phyloP scores from a whole-genome alignment of 1,140 invertebrate genomes.

The Tyrophagus putrescentiae region DNA sequence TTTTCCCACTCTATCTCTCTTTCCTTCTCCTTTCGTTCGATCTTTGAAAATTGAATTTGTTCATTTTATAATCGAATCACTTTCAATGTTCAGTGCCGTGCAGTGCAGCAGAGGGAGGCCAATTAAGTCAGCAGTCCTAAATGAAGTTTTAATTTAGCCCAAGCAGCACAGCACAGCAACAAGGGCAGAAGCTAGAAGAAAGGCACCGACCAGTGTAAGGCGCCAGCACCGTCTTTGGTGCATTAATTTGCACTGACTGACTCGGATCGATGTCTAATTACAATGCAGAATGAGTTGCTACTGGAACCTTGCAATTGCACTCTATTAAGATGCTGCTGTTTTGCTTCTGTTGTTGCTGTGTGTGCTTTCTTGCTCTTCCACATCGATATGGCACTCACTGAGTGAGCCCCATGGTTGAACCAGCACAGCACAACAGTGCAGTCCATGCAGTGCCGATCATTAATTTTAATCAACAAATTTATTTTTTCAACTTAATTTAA shows the following conservation, averaged over 20 bases:
- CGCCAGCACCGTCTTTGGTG: not conserved
- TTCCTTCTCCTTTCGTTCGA: no score
- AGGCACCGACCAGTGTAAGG: no score
- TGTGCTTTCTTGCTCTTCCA: no score
- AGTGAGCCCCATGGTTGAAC: no score
- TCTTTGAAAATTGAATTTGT: not conserved
- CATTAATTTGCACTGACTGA: not conserved
- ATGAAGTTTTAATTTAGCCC: slow-evolving; percentile 10
- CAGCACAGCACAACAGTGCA: no score
- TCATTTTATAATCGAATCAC: not conserved
- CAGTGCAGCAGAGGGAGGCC: no score
- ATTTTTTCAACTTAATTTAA: slow-evolving; percentile 10
- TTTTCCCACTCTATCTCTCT: no score
- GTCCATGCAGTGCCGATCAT: not conserved
- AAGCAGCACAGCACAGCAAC: no score
- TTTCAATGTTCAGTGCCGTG: no score
- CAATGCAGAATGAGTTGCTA: slow-evolving; percentile 11
- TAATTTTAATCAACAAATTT: slow-evolving; percentile 16
- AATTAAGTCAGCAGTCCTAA: slow-evolving; percentile 14
- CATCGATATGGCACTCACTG: slow-evolving; percentile 4
- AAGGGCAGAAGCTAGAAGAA: no score
- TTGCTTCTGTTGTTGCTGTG: no score
- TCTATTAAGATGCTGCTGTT: no score
- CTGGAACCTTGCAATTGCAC: not conserved
- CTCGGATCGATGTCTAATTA: slow-evolving; percentile 1